phyloP scores from a whole-genome alignment of 2,888 invertebrate genomes.

The Nysson spinosus region DNA sequence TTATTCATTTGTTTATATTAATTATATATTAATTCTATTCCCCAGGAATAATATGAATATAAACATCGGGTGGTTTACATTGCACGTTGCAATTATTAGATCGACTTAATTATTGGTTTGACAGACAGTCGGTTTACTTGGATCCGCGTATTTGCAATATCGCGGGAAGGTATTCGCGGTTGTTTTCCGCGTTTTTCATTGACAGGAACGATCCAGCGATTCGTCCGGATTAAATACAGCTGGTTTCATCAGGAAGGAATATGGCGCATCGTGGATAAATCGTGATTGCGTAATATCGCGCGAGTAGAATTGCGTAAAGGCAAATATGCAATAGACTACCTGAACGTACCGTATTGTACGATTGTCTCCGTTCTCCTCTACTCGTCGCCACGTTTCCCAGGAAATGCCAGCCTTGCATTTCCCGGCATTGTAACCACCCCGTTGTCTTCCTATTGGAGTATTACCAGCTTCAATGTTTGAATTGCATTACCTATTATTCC shows the following conservation, averaged over 20 bases:
- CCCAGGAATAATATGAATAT: no score
- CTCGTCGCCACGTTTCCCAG: slow-evolving; percentile 61
- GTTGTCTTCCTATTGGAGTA: slow-evolving; percentile 67
- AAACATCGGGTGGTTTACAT: no score
- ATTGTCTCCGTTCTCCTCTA: slow-evolving; percentile 64
- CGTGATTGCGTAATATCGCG: slow-evolving; percentile 70
- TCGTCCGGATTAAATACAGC: slow-evolving; percentile 55
- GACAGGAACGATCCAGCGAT: slow-evolving; percentile 36
- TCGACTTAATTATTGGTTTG: no score
- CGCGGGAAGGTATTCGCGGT: slow-evolving; percentile 13
- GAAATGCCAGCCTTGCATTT: slow-evolving; percentile 74
- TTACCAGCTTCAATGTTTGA: slow-evolving; percentile 73
- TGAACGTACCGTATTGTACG: slow-evolving; percentile 65
- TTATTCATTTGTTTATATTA: no score
- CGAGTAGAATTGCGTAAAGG: slow-evolving; percentile 70
- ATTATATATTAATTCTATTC: no score
- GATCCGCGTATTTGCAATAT: background rate
- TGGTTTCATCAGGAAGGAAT: slow-evolving; percentile 43
- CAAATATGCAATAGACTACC: slow-evolving; percentile 72
- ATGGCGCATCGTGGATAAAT: slow-evolving; percentile 47
- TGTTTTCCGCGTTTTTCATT: slow-evolving; percentile 33
- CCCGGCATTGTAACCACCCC: slow-evolving; percentile 68
- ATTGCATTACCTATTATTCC: slow-evolving; percentile 76
- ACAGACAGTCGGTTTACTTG: no score
- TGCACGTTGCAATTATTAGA: no score